Percentiles rank a stretch among this genome's conserved stretches.
Evolutionary conservation across 1,140 invertebrate species (phyloP).

Genomic region (Dufourea novaeangliae): DNA sequence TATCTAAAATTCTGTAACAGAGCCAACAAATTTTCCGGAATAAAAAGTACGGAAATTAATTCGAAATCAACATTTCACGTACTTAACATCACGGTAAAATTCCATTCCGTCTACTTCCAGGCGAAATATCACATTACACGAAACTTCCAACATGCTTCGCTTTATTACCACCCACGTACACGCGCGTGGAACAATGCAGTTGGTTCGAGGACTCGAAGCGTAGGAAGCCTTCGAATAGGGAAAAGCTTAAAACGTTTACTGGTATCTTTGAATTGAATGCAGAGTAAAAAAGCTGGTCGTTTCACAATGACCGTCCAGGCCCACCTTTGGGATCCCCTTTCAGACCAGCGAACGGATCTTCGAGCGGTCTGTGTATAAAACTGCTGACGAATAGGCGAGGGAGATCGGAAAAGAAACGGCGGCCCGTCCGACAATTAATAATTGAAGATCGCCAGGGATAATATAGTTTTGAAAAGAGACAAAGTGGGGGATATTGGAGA

Average conservation of each 20-base stretch:
- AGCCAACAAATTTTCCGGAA: background rate
- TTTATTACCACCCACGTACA: background rate
- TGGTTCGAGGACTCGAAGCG: background rate
- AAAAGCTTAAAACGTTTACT: background rate
- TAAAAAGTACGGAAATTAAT: background rate
- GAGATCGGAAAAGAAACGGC: background rate
- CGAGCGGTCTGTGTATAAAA: background rate
- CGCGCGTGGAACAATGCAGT: background rate
- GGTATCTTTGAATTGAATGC: background rate
- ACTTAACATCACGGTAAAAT: background rate
- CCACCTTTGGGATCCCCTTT: slow-evolving; percentile 1
- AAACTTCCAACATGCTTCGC: background rate
- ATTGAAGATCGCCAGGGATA: slow-evolving; percentile 13
- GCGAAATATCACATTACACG: background rate
- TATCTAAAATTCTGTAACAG: background rate
- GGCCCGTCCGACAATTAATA: slow-evolving; percentile 13
- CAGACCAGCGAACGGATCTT: background rate
- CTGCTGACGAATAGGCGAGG: background rate
- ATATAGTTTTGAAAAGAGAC: slow-evolving; percentile 7
- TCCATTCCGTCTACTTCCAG: background rate
- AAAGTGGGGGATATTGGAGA: background rate
- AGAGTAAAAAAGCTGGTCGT: background rate
- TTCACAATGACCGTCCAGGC: background rate
- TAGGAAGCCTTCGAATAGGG: background rate
- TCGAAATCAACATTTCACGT: background rate